Conservation (phyloP, 1,140 invertebrate species). For the Magallana angulata region DNA sequence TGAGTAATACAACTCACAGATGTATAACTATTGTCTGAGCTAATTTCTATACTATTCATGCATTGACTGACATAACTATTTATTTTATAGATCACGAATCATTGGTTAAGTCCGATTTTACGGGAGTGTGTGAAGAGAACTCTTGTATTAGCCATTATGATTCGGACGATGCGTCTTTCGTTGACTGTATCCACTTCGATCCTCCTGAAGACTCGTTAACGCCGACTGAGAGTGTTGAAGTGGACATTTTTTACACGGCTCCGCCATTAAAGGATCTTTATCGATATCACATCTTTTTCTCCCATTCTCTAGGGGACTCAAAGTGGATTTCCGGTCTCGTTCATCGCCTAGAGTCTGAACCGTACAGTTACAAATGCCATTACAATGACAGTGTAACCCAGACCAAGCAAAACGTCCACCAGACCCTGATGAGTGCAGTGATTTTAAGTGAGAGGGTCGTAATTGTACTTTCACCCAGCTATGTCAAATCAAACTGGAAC, state of each 20-base stretch:
- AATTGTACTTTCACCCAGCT: conserved; percentile 69
- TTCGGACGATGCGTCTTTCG: conserved; percentile 28
- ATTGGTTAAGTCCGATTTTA: conserved; percentile 25
- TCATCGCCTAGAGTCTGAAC: conserved; percentile 66
- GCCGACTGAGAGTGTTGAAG: conserved; percentile 53
- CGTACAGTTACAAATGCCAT: conserved; percentile 71
- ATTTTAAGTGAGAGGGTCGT: conserved; percentile 76
- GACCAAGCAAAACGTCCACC: conserved; percentile 56
- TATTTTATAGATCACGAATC: conserved; percentile 29
- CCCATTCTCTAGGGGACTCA: conserved; percentile 69
- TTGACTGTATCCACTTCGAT: conserved; percentile 39
- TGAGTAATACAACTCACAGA: too few species aligned
- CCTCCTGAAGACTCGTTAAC: conserved; percentile 48
- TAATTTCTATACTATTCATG: background rate
- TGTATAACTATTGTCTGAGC: too few species aligned
- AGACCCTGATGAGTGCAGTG: conserved; percentile 72
- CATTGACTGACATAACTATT: background rate
- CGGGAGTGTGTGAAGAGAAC: conserved; percentile 9
- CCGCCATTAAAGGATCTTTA: conserved; percentile 72
- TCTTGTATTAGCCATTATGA: conserved; percentile 18
- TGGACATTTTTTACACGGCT: conserved; percentile 60
- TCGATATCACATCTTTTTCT: conserved; percentile 74
- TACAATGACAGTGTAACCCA: conserved; percentile 59
- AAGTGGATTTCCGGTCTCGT: conserved; percentile 71
- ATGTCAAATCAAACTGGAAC: conserved; percentile 69